A percentile compares a stretch with the other conserved stretches of the same genome.
Conservation (phyloP, 2,888 invertebrate species). For the Pseudococcus longispinus region DNA sequence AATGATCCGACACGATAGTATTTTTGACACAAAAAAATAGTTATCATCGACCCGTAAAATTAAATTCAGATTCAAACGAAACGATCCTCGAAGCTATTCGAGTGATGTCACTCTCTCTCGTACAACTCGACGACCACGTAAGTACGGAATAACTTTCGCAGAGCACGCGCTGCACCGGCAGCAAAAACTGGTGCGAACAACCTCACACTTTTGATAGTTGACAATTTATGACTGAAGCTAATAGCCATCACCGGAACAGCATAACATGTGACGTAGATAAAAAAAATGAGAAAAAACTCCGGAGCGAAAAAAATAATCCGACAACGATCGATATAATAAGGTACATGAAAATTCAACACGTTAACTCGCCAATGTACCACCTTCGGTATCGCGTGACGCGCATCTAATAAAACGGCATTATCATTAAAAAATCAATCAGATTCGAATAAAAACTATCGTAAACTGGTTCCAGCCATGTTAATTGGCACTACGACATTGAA, state of each 20-base stretch:
- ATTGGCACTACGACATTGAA: slow-evolving; percentile 55
- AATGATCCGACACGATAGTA: not conserved
- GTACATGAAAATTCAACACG: slow-evolving; percentile 52
- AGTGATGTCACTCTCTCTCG: not conserved
- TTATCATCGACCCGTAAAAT: not conserved
- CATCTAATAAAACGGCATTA: slow-evolving; percentile 48
- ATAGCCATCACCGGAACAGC: slow-evolving; percentile 31
- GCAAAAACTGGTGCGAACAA: not conserved
- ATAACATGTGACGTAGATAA: not conserved
- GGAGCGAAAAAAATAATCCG: slow-evolving; percentile 48
- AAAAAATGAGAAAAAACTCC: not conserved
- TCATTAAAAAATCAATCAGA: slow-evolving; percentile 54
- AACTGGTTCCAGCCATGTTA: slow-evolving; percentile 53
- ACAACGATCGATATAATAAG: slow-evolving; percentile 43
- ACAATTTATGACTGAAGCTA: slow-evolving; percentile 47
- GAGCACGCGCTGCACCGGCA: not conserved
- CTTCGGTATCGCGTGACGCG: slow-evolving; percentile 52
- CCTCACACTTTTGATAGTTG: not conserved
- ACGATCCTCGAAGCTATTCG: not conserved
- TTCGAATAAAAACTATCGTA: slow-evolving; percentile 47
- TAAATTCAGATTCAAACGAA: not conserved
- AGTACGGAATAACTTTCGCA: not conserved
- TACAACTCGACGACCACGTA: not conserved
- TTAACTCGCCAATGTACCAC: slow-evolving; percentile 49
- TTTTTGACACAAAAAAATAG: not conserved